phyloP scores from a whole-genome alignment of 2,113 vertebrate species.

The Ia io region DNA sequence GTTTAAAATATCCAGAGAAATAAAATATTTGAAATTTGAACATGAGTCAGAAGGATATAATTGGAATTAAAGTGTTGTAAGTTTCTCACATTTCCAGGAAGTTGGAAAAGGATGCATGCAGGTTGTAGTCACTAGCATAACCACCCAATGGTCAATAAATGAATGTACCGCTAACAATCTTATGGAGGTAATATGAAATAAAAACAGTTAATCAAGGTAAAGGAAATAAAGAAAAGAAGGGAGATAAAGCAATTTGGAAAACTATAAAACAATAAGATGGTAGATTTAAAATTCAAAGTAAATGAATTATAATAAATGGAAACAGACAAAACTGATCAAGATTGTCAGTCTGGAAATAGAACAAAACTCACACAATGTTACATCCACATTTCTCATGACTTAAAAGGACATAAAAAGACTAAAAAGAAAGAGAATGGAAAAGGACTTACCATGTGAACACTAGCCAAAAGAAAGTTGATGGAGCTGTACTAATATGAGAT shows the following conservation, averaged over 20 bases:
- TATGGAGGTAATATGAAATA: background rate
- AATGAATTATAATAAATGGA: background rate
- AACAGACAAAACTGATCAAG: constrained; percentile 9
- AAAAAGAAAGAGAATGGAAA: background rate
- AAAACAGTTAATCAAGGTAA: background rate
- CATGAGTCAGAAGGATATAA: background rate
- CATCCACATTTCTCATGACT: background rate
- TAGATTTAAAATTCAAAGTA: background rate
- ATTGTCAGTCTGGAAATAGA: background rate
- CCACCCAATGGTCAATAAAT: background rate
- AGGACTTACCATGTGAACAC: background rate
- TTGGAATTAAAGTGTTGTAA: background rate
- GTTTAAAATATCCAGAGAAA: background rate
- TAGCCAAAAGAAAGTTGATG: background rate
- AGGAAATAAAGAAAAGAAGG: background rate
- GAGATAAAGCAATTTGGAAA: background rate
- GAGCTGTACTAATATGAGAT: background rate
- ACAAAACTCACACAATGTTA: background rate
- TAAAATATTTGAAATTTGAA: constrained; percentile 13
- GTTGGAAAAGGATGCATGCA: background rate
- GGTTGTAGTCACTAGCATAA: background rate
- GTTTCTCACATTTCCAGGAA: background rate
- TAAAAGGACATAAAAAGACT: constrained; percentile 1
- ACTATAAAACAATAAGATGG: background rate
- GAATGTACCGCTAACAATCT: background rate